A percentile compares a stretch with the other conserved stretches of the same genome.
These are phyloP conservation scores for Stenchaetothrips biformis DNA, from an alignment of 2,888 invertebrate genomes.

Conservation along the genomic window DNA sequence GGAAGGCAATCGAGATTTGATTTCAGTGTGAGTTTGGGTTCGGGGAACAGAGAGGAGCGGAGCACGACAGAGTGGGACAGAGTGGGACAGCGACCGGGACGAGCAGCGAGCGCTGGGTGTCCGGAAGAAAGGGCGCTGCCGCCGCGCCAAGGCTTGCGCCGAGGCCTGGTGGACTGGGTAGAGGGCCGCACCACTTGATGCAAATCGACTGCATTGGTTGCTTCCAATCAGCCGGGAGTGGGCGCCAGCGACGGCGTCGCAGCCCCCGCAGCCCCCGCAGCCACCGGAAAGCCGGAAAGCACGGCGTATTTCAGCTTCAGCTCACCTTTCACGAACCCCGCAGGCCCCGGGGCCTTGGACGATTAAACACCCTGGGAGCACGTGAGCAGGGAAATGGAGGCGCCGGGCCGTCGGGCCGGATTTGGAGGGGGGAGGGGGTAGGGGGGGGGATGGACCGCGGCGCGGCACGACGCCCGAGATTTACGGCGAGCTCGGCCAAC, in stretches of 20 bases:
- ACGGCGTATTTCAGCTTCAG: neutral
- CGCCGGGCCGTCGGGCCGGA: neutral
- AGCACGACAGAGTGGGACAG: neutral
- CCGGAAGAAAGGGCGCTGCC: no score
- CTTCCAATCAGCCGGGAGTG: neutral
- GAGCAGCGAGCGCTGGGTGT: neutral
- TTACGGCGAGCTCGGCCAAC: neutral
- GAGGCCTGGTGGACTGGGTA: no score
- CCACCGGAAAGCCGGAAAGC: neutral
- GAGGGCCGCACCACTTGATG: no score
- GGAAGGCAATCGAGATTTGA: neutral
- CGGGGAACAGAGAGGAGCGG: neutral
- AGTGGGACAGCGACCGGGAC: neutral
- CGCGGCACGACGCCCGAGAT: neutral
- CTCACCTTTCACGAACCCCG: neutral
- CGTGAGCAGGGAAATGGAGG: constrained; percentile 6
- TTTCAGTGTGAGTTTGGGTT: neutral
- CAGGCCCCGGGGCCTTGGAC: no score
- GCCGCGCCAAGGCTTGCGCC: no score
- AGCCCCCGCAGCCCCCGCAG: no score
- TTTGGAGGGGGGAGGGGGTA: neutral
- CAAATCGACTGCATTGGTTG: no score
- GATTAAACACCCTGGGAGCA: neutral
- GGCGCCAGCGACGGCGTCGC: neutral
- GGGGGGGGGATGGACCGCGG: neutral